phyloP scores from a whole-genome alignment of 1,140 invertebrate species.

The Danaus plexippus region DNA sequence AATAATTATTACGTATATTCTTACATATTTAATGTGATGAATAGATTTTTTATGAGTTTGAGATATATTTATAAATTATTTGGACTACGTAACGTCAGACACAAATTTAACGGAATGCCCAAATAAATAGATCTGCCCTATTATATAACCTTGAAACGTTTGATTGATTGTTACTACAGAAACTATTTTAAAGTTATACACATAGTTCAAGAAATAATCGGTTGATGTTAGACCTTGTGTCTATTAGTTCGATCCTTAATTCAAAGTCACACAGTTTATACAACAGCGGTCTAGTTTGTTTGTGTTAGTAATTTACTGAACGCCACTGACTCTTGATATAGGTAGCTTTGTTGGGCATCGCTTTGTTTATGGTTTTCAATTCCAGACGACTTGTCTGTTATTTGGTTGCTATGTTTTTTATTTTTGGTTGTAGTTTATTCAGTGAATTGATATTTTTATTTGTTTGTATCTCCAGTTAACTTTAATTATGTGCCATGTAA shows the following conservation, averaged over 20 bases:
- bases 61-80: too few relatives aligned
- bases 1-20: too few relatives aligned
- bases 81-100: too few relatives aligned
- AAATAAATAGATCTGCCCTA: not conserved
- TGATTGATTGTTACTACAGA: constrained; percentile 1
- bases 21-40: too few relatives aligned
- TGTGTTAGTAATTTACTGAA: constrained; percentile 34
- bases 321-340: not conserved
- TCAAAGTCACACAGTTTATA: constrained; percentile 38
- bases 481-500: too few relatives aligned
- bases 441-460: too few relatives aligned
- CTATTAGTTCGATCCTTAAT: constrained; percentile 34
- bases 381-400: not conserved
- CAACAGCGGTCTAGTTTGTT: constrained; percentile 20
- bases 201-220: constrained; percentile 7
- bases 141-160: constrained; percentile 15
- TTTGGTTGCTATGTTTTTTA: too few relatives aligned
- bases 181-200: not conserved
- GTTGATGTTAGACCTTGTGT: constrained; percentile 22
- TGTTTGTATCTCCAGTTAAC: too few relatives aligned
- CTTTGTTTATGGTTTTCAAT: constrained; percentile 8
- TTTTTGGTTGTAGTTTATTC: too few relatives aligned
- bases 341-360: not conserved
- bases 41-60: too few relatives aligned
- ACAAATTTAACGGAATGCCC: too few relatives aligned